phyloP scores from a whole-genome alignment of 2,888 invertebrate species.

The Drosophila helvetica region DNA sequence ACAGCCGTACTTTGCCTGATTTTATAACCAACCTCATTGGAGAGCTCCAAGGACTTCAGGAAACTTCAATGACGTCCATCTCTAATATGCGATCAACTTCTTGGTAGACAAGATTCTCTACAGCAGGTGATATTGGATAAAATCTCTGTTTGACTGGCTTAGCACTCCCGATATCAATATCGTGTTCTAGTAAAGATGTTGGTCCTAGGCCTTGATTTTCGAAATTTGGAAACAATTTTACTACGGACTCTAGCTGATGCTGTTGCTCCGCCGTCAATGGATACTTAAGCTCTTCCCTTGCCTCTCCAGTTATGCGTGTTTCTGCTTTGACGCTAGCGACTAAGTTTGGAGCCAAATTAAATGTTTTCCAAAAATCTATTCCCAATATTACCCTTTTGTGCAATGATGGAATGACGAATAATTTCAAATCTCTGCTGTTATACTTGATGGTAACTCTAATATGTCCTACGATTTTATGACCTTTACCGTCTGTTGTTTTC shows the following conservation, averaged over 20 bases:
- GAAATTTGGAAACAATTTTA: background rate
- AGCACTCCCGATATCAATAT: too few relatives aligned
- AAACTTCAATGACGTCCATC: too few relatives aligned
- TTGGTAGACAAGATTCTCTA: too few relatives aligned
- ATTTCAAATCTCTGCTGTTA: too few relatives aligned
- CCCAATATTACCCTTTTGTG: too few relatives aligned
- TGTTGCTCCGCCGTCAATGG: background rate
- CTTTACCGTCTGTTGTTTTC: too few relatives aligned
- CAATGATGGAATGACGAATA: too few relatives aligned
- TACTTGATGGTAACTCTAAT: too few relatives aligned
- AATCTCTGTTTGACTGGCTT: too few relatives aligned
- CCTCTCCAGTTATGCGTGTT: background rate
- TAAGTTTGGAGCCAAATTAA: background rate
- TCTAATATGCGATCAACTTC: too few relatives aligned
- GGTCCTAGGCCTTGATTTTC: background rate
- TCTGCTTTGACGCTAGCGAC: background rate
- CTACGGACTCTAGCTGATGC: background rate
- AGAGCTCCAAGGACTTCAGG: background rate
- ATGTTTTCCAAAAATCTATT: slow-evolving; percentile 11
- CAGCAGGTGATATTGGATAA: too few relatives aligned
- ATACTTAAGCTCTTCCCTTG: background rate
- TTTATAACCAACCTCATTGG: background rate
- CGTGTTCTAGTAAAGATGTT: background rate
- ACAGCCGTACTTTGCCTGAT: background rate
- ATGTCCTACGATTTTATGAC: too few relatives aligned